Base-by-base conservation (phyloP, 1,140 invertebrate genomes). In the Drosophila bifasciata region DNA sequence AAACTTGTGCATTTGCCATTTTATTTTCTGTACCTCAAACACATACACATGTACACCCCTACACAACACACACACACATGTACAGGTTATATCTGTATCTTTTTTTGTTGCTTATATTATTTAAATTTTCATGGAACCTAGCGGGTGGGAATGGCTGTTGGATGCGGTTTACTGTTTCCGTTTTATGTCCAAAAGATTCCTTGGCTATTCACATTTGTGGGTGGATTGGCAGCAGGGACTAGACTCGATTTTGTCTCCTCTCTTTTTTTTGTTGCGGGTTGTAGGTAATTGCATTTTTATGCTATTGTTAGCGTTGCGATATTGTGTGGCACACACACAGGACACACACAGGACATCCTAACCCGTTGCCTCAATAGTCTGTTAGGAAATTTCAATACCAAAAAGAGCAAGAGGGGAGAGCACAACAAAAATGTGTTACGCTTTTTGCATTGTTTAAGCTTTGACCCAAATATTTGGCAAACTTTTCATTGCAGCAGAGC, bases 231-330 rank as follows among this genome's bases (percentile, higher is more conserved):
- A 11, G 9, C 23, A n/a, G n/a, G n/a, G n/a, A 11, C 53, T 16
- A 8, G 23, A 44, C 53, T 43, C 53, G 53, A 44, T 44, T 56
- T 44, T 56, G 13, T 16, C 5, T 28, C 25, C 36, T 1, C 1
- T 21, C n/a, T n/a, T 17, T 13, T 56, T 28, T 40, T 53, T 36
- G 36, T 25, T 13, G 15, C 11, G 46, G 19, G 49, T 41, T 23
- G 23, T 55, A 50, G 64, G 83, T 86, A 86, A 86, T 86, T 88
- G 83, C 83, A 88, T 88, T 86, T 86, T 81, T 88, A 83, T 83
- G 78, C 74, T 68, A 72, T 81, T 81, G 73, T 76, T 77, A 41
- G 50, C 56, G n/a, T 55, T 39, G 15, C 11, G 59, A 60, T 45
- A 61, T 49, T 63, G 66, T 36, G 32, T 36, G 32, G 11, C 32